phyloP scores from a whole-genome alignment of 2,797 vertebrate species.

The Salmo trutta region DNA sequence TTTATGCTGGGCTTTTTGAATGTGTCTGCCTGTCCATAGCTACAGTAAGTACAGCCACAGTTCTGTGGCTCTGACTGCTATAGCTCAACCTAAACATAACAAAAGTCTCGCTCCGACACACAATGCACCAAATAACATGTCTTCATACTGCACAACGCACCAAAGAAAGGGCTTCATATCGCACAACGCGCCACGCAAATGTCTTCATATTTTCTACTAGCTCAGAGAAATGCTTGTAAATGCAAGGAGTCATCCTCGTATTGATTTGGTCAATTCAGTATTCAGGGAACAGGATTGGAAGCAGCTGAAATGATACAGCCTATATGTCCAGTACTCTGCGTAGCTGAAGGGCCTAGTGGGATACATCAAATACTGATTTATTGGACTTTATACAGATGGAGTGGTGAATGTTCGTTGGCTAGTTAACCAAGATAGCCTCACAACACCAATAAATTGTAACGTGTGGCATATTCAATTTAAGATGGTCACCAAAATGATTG shows the following conservation, averaged over 20 bases:
- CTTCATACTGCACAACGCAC: neutral
- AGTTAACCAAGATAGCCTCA: neutral
- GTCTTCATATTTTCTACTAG: slow-evolving; percentile 1
- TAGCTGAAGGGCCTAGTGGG: neutral
- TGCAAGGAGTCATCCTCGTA: neutral
- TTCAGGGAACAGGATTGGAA: neutral
- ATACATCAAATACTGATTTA: neutral
- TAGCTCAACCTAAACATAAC: neutral
- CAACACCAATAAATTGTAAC: neutral
- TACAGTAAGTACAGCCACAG: neutral
- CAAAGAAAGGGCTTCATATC: neutral
- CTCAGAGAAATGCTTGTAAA: neutral
- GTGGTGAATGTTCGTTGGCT: neutral
- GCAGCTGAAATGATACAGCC: neutral
- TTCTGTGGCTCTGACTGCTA: slow-evolving; percentile 1
- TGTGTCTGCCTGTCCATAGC: slow-evolving; percentile 18
- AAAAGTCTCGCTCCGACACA: neutral
- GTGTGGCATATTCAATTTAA: neutral
- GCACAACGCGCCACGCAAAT: neutral
- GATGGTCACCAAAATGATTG: neutral
- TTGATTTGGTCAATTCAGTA: neutral
- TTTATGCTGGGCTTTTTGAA: slow-evolving; percentile 30
- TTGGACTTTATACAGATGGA: neutral
- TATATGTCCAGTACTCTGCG: neutral
- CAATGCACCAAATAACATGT: slow-evolving; percentile 1